phyloP scores from a whole-genome alignment of 2,888 invertebrate genomes.

The Scrobipalpa atriplicella region DNA sequence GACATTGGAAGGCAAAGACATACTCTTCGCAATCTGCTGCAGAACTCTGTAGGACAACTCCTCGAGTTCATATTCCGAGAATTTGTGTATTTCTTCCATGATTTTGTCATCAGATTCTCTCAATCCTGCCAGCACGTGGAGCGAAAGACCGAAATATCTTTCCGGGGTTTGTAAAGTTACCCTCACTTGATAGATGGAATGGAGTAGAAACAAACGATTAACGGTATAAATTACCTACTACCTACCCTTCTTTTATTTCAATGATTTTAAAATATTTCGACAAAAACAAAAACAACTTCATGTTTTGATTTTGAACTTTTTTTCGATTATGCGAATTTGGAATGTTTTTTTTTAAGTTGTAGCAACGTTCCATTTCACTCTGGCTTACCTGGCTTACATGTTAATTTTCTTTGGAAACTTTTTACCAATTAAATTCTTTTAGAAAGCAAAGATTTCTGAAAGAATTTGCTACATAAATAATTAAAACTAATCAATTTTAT shows the following conservation, averaged over 20 bases:
- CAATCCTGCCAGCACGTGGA: background rate
- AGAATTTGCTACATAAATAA: too few species aligned
- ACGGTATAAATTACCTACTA: background rate
- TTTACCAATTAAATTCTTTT: too few species aligned
- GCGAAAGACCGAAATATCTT: background rate
- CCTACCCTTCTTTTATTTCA: conserved; percentile 18
- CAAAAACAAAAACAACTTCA: background rate
- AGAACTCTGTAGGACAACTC: conserved; percentile 57
- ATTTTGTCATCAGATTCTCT: conserved; percentile 10
- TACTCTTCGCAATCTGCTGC: conserved; percentile 62
- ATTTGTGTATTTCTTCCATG: conserved; percentile 39
- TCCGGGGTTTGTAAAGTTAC: background rate
- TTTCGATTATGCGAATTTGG: too few species aligned
- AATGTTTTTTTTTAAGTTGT: too few species aligned
- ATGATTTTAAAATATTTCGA: background rate
- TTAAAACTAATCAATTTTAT: too few species aligned
- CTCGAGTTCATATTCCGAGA: conserved; percentile 45
- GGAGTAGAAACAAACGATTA: background rate
- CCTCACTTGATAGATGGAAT: background rate
- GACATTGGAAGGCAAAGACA: conserved; percentile 66
- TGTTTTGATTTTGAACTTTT: background rate
- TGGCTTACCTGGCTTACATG: too few species aligned
- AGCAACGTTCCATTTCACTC: too few species aligned
- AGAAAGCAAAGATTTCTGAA: too few species aligned
- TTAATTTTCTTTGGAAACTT: too few species aligned